Conservation (phyloP, 1,140 invertebrate genomes). For the Teleogryllus occipitalis region DNA sequence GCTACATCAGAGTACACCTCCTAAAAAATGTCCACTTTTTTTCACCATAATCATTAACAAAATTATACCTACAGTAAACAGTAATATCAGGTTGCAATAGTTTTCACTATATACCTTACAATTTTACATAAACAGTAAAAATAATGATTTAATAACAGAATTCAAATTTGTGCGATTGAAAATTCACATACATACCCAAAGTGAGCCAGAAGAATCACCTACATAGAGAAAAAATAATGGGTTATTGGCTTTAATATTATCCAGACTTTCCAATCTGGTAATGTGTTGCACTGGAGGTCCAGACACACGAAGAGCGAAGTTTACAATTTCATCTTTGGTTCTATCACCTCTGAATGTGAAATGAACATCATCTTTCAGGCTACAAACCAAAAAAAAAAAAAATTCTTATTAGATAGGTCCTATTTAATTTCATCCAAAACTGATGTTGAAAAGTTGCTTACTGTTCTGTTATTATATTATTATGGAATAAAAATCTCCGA, state of each 20-base stretch:
- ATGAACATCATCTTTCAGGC: constrained; percentile 75
- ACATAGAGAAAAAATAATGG: constrained; percentile 83
- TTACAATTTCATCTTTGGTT: constrained; percentile 82
- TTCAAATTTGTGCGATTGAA: constrained; percentile 7
- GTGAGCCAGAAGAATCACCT: constrained; percentile 59
- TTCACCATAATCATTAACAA: too few species aligned
- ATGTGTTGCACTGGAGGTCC: constrained; percentile 78
- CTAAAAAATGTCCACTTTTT: constrained; percentile 37
- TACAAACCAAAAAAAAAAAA: constrained; percentile 36
- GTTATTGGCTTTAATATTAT: constrained; percentile 61
- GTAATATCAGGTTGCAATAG: too few species aligned
- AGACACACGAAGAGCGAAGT: constrained; percentile 83
- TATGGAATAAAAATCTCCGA: not conserved
- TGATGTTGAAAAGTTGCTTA: not conserved
- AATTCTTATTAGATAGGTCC: not conserved
- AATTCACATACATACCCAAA: constrained; percentile 55
- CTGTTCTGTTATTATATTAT: not conserved
- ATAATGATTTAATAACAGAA: not conserved
- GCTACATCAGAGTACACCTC: constrained; percentile 66
- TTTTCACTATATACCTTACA: too few species aligned
- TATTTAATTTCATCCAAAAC: not conserved
- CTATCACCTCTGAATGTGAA: constrained; percentile 84
- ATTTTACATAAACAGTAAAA: not conserved
- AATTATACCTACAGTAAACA: too few species aligned
- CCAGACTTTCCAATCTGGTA: constrained; percentile 65